These are phyloP conservation scores for Coelinius sp. DNA, from an alignment of 2,888 invertebrate species.

Conservation along the genomic window DNA sequence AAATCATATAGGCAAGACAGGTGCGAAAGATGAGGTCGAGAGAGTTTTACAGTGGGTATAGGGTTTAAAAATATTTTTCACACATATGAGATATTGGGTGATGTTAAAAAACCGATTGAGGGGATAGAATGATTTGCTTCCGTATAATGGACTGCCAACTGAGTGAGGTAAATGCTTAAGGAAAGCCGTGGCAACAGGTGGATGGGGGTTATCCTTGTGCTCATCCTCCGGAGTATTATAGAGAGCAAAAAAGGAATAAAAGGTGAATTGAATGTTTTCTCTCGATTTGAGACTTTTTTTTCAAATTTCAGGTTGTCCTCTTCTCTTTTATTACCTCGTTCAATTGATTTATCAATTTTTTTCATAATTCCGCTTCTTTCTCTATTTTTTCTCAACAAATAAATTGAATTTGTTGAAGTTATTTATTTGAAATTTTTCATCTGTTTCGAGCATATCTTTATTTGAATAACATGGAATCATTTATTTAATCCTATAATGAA, in stretches of 20 bases:
- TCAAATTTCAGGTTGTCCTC: no score
- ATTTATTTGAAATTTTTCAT: no score
- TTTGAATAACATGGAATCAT: no score
- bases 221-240: constrained; percentile 68
- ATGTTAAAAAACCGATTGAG: not conserved
- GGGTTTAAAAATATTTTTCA: not conserved
- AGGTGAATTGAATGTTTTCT: no score
- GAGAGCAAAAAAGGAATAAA: not conserved
- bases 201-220: constrained; percentile 68
- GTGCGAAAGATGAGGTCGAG: constrained; percentile 33
- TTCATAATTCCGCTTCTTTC: no score
- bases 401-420: no score
- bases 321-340: no score
- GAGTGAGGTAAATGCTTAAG: constrained; percentile 52
- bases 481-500: no score
- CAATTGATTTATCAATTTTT: no score
- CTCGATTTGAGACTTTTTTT: no score
- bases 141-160: constrained; percentile 11
- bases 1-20: constrained; percentile 33
- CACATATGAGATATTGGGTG: not conserved
- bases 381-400: no score
- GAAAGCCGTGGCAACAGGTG: constrained; percentile 68
- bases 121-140: constrained; percentile 40
- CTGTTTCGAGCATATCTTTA: no score
- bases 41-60: not conserved